Conservation (phyloP, 2,113 vertebrate genomes). For the Hydrochoerus hydrochaeris region DNA sequence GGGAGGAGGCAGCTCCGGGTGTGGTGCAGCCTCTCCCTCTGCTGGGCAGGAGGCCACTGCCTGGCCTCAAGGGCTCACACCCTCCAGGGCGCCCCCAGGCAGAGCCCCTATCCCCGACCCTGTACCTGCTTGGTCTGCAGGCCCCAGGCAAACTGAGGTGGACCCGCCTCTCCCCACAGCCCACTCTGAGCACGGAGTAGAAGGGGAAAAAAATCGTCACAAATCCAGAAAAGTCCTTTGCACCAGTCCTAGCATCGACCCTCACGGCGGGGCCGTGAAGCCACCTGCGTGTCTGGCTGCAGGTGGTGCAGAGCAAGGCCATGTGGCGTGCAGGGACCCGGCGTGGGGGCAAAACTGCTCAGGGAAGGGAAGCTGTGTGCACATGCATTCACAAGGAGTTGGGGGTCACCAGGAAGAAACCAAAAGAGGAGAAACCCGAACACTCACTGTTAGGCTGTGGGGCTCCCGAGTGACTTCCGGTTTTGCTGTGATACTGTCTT, state of each 20-base stretch:
- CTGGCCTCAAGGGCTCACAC: neutral
- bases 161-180: neutral
- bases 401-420: fast-evolving
- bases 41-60: neutral
- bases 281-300: neutral
- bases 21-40: neutral
- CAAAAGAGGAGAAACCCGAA: neutral
- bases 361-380: too few species aligned
- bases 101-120: neutral
- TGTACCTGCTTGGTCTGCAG: neutral
- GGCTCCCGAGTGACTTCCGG: neutral
- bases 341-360: neutral
- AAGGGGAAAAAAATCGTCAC: neutral
- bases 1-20: neutral
- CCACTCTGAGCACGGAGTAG: neutral
- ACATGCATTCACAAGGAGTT: neutral
- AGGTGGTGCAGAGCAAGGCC: neutral
- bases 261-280: neutral
- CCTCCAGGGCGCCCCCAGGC: neutral
- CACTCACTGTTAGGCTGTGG: neutral
- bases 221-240: neutral
- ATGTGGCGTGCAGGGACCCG: fast-evolving
- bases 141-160: neutral
- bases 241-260: neutral
- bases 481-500: neutral